phyloP scores from a whole-genome alignment of 2,113 vertebrate genomes.

The Pedionomus torquatus region DNA sequence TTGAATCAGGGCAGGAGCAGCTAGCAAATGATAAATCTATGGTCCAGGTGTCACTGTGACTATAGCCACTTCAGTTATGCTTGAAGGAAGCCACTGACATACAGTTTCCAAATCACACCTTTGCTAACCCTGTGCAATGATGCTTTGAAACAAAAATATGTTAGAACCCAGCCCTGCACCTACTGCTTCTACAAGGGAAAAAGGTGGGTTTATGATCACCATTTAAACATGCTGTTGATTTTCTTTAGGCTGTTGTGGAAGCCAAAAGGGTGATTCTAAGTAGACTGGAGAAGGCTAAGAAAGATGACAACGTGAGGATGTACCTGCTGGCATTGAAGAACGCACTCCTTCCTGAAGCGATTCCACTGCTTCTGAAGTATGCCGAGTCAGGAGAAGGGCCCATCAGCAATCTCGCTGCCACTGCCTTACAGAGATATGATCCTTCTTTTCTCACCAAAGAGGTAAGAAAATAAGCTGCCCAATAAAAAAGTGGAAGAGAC shows the following conservation, averaged over 20 bases:
- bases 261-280: conserved; percentile 89
- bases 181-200: not conserved
- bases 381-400: conserved; percentile 86
- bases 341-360: conserved; percentile 86
- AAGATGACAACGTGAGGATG: conserved; percentile 84
- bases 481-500: not conserved
- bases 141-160: not conserved
- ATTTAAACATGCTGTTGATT: not conserved
- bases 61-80: not conserved
- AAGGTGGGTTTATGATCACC: not conserved
- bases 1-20: not conserved
- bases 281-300: conserved; percentile 81
- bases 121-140: not conserved
- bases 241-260: conserved; percentile 83
- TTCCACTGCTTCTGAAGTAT: conserved; percentile 87
- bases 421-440: conserved; percentile 89
- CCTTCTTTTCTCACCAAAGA: conserved; percentile 82
- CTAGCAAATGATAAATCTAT: not conserved
- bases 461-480: conserved; percentile 72
- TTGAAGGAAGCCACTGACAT: not conserved
- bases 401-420: conserved; percentile 84
- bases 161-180: not conserved
- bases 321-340: conserved; percentile 94
- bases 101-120: not conserved
- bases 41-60: not conserved